Base-by-base conservation (phyloP, 2,113 vertebrate species). In the Tragelaphus imberbis region DNA sequence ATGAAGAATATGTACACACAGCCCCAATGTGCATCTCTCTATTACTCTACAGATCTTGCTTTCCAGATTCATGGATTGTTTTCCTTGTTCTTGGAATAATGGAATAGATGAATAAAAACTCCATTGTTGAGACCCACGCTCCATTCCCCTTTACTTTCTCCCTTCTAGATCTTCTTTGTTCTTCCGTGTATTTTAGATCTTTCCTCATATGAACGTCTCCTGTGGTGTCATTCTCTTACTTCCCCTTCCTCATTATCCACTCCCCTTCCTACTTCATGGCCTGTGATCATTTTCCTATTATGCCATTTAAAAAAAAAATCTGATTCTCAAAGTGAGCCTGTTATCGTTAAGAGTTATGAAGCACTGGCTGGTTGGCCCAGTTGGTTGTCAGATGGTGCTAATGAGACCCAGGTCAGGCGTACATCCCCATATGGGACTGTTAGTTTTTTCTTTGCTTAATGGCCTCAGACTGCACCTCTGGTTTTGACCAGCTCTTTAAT, bases 251-350 rank as follows among this genome's bases (percentile, higher is more conserved):
- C 98, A 98, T 98, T 98, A 98, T 97, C 97, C 95, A 97, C 97
- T 97, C 97, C 97, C 96, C 96, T 98, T 98, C 98, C 97, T 97
- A 97, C 94, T 97, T 98, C 97, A 91, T 2, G 86, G 97, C 91
- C 98, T 98, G 95, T 98, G 97, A 98, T 98, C 98, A 97, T 97
- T 98, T 98, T 97, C 98, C 98, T 97, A 97, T 98, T 98, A 98
- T 98, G 97, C 97, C 97, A 98, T 98, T 98, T 30, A 40, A 98
- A 98, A 98, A 97, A 98, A 98, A 95, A 93, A 95, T 92, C 93
- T 93, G 97, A 90, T 98, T 98, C 97, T 98, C 96, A 98, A 97
- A 97, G 97, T 94, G 87, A 97, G 95, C 97, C 97, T 93, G 93
- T 97, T 97, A 97, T 97, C 96, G 87, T 98, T 97, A 98, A 96